A percentile compares a stretch with the other conserved stretches of the same genome.
These are phyloP conservation scores for Sakesphorus luctuosus DNA, from an alignment of 2,113 vertebrate genomes.

Conservation along the genomic window DNA sequence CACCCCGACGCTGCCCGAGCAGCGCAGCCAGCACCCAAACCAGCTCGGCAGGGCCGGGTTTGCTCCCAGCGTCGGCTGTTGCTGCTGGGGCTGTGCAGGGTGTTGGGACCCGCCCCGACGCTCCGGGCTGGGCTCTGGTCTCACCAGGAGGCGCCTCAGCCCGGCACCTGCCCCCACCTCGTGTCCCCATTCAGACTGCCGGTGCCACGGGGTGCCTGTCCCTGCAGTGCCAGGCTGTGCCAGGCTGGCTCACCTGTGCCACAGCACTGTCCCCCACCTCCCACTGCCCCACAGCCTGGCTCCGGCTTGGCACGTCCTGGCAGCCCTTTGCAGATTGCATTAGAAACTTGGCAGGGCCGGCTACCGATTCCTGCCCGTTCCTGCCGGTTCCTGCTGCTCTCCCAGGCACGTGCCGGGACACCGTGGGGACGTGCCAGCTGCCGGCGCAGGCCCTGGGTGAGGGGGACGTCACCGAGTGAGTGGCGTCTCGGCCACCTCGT, in stretches of 20 bases:
- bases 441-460: not conserved
- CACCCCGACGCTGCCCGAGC: not conserved
- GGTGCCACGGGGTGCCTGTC: accelerated
- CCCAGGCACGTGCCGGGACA: not conserved
- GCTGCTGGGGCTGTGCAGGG: conserved; percentile 5
- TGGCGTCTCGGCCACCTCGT: accelerated
- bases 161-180: accelerated
- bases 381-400: not conserved
- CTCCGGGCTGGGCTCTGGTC: not conserved
- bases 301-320: not conserved
- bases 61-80: conserved; percentile 44
- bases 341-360: not conserved
- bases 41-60: not conserved
- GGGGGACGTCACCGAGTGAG: not conserved
- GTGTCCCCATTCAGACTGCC: not conserved
- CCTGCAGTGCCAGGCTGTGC: not conserved
- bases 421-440: not conserved
- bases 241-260: not conserved
- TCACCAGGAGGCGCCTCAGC: not conserved
- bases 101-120: not conserved
- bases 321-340: not conserved
- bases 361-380: not conserved
- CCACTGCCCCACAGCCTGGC: not conserved
- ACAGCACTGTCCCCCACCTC: not conserved
- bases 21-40: conserved; percentile 30